Conservation (phyloP, 1,140 invertebrate genomes). For the Drosophila prosaltans region DNA sequence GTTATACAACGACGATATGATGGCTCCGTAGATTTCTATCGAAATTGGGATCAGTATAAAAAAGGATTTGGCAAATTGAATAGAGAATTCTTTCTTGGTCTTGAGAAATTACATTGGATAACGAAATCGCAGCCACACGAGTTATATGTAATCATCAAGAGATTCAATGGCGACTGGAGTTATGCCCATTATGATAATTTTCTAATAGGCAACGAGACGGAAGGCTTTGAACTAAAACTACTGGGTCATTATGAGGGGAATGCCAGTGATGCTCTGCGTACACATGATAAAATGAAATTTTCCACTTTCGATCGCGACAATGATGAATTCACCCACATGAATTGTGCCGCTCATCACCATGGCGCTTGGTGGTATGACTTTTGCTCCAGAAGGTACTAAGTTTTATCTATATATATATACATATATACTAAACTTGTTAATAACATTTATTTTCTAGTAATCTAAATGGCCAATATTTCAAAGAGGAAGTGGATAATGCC, state of each 20-base stretch:
- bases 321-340: slow-evolving; percentile 85
- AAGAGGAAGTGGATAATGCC: slow-evolving; percentile 41
- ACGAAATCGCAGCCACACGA: slow-evolving; percentile 86
- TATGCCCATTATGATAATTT: slow-evolving; percentile 87
- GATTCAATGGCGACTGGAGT: slow-evolving; percentile 84
- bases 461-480: slow-evolving; percentile 68
- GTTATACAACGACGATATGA: slow-evolving; percentile 86
- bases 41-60: slow-evolving; percentile 86
- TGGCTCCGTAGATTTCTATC: slow-evolving; percentile 86
- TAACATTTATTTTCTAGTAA: slow-evolving; percentile 38
- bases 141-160: slow-evolving; percentile 86
- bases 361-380: slow-evolving; percentile 88
- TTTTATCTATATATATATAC: no score
- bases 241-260: slow-evolving; percentile 85
- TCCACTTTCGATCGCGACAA: slow-evolving; percentile 85
- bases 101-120: slow-evolving; percentile 85
- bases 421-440: neutral
- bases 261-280: slow-evolving; percentile 63
- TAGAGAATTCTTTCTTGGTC: slow-evolving; percentile 87
- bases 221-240: slow-evolving; percentile 87
- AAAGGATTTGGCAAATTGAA: slow-evolving; percentile 87
- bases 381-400: slow-evolving; percentile 63
- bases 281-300: slow-evolving; percentile 73
- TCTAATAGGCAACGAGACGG: slow-evolving; percentile 85
- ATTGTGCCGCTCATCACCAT: slow-evolving; percentile 85